A percentile compares a stretch with the other conserved stretches of the same genome.
These are phyloP conservation scores for Aphodius sticticus DNA, from an alignment of 2,888 invertebrate species.

Conservation along the genomic window DNA sequence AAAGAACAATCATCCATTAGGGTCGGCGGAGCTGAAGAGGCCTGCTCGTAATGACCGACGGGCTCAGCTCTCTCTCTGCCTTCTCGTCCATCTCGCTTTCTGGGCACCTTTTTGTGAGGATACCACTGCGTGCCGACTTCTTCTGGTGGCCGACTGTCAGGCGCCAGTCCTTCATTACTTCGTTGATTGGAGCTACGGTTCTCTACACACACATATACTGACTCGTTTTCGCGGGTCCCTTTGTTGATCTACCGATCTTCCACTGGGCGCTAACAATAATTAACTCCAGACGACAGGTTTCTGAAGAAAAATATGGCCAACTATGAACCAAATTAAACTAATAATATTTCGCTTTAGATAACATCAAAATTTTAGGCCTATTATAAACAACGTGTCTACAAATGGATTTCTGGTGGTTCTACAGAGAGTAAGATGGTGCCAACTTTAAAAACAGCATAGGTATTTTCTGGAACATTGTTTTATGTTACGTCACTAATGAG, in stretches of 20 bases:
- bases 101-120: conserved; percentile 13
- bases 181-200: conserved; percentile 54
- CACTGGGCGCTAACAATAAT: not conserved
- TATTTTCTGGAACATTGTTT: too few relatives aligned
- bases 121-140: conserved; percentile 12
- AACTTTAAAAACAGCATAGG: too few relatives aligned
- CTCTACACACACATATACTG: not conserved
- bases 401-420: too few relatives aligned
- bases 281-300: not conserved
- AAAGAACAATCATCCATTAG: conserved; percentile 23
- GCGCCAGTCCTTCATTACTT: conserved; percentile 61
- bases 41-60: not conserved
- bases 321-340: not conserved
- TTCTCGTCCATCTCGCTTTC: not conserved
- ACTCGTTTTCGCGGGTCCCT: conserved; percentile 20
- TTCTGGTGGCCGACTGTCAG: conserved; percentile 54
- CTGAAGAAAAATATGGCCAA: not conserved
- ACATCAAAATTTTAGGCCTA: too few relatives aligned
- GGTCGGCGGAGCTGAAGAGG: conserved; percentile 8
- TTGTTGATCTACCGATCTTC: conserved; percentile 13
- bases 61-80: not conserved
- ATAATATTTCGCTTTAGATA: too few relatives aligned
- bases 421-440: too few relatives aligned
- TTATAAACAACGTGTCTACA: too few relatives aligned
- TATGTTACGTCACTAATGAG: too few relatives aligned